Base-by-base conservation (phyloP, 2,113 vertebrate genomes). In the Ciconia maguari region DNA sequence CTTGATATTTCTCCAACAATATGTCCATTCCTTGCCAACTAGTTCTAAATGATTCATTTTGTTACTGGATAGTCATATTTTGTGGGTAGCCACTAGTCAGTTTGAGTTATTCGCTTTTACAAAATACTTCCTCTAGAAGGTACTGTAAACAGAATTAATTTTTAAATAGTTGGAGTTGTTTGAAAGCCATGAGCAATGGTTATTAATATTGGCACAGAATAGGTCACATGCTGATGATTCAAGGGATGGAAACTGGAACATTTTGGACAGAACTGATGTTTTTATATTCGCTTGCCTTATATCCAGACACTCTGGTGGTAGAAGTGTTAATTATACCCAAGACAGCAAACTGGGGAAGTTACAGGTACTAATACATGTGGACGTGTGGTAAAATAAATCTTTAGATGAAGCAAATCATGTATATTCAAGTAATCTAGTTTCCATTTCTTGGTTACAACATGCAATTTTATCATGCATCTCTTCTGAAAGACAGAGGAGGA, bases 121-220 rank as follows among this genome's bases (percentile, higher is more conserved):
- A 95, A 93, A 97, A 95, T 90, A 83, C 93, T 95, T 94, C 87
- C 93, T 94, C 58, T 90, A 90, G 68, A 97, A 95, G 81, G 91
- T 77, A 96, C 87, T 90, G 66, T 94, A 95, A 97, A 97, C 78
- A 94, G 60, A 88, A 95, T 87, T 91, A 90, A 77, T 95, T 91
- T 96, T 94, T 86, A 90, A 97, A 91, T 61, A 88, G 89, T 85
- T 96, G 90, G 71, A 91, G 62, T 93, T 91, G 60, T 83, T 96
- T 91, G 82, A 97, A 96, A 97, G 60, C 75, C 93, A 88, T 91
- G 87, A 97, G 58, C 58, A 90, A 95, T 85, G 62, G 70, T 95
- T 97, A 91, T 97, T 95, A 95, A 92, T 87, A 91, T 18, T 97
- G 94, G 91, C 91, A 96, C 44, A 89, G 74, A 79, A 85, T 7